Conservation (phyloP, 2,113 vertebrate genomes). For the Cottus gobio region DNA sequence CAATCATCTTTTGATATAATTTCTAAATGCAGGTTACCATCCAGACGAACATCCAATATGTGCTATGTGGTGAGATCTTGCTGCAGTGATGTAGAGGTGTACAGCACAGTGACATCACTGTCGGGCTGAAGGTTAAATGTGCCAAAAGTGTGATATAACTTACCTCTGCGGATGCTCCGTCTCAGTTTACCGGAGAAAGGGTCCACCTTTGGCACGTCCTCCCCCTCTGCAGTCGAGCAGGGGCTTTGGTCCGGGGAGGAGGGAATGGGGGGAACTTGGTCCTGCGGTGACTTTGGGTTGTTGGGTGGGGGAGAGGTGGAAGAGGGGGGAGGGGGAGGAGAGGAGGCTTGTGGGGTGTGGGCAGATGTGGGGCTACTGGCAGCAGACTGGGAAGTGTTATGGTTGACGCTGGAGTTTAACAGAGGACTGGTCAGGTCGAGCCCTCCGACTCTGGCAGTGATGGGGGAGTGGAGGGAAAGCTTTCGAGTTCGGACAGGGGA, state of each 20-base stretch:
- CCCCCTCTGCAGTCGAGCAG: conserved; percentile 81
- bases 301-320: conserved; percentile 87
- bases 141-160: not conserved
- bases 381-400: conserved; percentile 86
- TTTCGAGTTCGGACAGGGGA: conserved; percentile 93
- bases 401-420: conserved; percentile 78
- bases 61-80: not conserved
- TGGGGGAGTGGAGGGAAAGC: conserved; percentile 92
- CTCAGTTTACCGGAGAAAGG: conserved; percentile 91
- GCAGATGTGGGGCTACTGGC: conserved; percentile 86
- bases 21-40: not conserved
- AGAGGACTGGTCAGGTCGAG: conserved; percentile 88
- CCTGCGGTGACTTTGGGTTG: conserved; percentile 82
- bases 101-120: not conserved
- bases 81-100: not conserved
- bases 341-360: conserved; percentile 81
- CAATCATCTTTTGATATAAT: not conserved
- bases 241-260: conserved; percentile 91
- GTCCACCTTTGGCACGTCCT: conserved; percentile 87
- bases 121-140: not conserved
- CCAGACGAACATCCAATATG: not conserved
- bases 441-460: conserved; percentile 88
- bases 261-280: conserved; percentile 84
- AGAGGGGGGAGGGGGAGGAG: conserved; percentile 80
- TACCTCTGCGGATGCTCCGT: conserved; percentile 93